Evolutionary conservation across 2,797 vertebrate genomes (phyloP), one percentile per base, ranked within the genome.

Genomic region (Micrastur ruficollis): DNA sequence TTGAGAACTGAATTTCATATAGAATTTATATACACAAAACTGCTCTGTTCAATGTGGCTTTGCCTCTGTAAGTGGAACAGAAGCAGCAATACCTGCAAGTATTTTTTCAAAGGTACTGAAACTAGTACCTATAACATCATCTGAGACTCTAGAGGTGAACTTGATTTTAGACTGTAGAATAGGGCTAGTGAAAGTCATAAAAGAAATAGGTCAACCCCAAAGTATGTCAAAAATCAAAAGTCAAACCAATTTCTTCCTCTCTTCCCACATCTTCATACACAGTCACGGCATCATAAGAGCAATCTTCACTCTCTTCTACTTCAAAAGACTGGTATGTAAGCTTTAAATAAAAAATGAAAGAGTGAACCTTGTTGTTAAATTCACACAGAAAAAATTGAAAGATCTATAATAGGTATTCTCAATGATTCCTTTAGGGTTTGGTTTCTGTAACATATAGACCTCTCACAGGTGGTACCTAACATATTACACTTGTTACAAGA

Each of bases 261-360:
- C 95, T 98, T 44, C 97, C 96, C 34, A 98, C 87, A 38, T 99
- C 98, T 79, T 98, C 97, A 79, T 98, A 97, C 26, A 98, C 95
- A 12, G 88, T 85, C 86, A 99, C 95, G 0, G 98, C 98, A 87
- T 99, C 98, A 2, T 98, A 99, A 76, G 93, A 91, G 72, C 99
- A 99, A 50, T 97, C 91, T 86, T 98, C 97, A 3, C 97, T 98
- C 61, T 98, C 98, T 94, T 99, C 99, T 96, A 98, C 72, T 88
- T 98, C 96, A 95, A 99, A 98, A 61, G 97, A 98, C n/a, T 98
- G 91, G 93, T 99, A 99, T 34, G 98, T 98, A 27, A 99, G 97
- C 98, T 99, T 97, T 76, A 94, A 86, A 83, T 12, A 89, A 92
- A 86, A 86, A 74, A 40, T 18, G 14, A 52, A 79, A 89, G 55